A percentile compares a stretch with the other conserved stretches of the same genome.
These are phyloP conservation scores for Aphidius ervi DNA, from an alignment of 1,140 invertebrate species.

Conservation along the genomic window DNA sequence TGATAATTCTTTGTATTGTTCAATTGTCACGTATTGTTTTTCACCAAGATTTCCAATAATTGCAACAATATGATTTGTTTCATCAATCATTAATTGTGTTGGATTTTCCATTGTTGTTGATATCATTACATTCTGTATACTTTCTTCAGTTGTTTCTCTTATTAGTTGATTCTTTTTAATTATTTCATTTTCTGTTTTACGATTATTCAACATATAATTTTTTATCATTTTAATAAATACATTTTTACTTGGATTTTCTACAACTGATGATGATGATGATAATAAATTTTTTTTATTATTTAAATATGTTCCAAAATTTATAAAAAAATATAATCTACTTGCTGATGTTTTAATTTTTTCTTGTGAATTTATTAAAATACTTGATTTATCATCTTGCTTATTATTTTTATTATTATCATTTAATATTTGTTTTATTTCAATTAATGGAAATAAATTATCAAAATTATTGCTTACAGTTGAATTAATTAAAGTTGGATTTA, in stretches of 20 bases:
- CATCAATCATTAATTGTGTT: constrained; percentile 1
- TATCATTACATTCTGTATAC: not conserved
- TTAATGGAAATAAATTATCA: constrained; percentile 10
- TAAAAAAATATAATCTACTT: not conserved
- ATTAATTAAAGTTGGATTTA: constrained; percentile 27
- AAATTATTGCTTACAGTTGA: constrained; percentile 20
- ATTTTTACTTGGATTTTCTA: constrained; percentile 4
- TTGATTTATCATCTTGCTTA: not conserved
- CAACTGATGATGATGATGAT: not conserved
- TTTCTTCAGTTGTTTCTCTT: constrained; percentile 11
- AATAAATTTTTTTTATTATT: not conserved
- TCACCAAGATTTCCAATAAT: constrained; percentile 33
- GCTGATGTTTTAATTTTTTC: constrained; percentile 2
- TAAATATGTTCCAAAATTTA: too few species aligned
- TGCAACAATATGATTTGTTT: constrained; percentile 29
- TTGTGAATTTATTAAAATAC: constrained; percentile 18
- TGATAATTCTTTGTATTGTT: constrained; percentile 29
- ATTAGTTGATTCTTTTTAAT: not conserved
- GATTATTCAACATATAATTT: constrained; percentile 20
- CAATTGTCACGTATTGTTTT: constrained; percentile 34
- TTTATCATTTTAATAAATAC: constrained; percentile 26
- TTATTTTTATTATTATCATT: not conserved
- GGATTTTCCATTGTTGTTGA: not conserved
- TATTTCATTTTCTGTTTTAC: constrained; percentile 4
- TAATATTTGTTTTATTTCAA: constrained; percentile 8